A percentile compares a stretch with the other conserved stretches of the same genome.
Evolutionary conservation across 2,113 vertebrate species (phyloP).

Genomic region (Aphyosemion australe): DNA sequence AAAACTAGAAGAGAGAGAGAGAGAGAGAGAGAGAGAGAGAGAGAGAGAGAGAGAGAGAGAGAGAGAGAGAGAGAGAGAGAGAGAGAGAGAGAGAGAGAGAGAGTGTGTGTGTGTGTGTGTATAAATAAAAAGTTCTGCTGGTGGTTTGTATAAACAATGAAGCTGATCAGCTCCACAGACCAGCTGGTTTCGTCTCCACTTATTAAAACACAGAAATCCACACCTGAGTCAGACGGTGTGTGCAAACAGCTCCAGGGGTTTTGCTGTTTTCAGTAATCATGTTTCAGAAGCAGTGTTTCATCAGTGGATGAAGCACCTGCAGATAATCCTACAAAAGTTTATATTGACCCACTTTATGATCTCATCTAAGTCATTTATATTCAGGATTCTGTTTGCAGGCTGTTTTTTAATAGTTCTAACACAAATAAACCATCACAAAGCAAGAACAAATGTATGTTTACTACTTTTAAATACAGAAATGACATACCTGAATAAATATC

Average conservation of each 20-base stretch:
- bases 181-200: slow-evolving; percentile 21
- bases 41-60: no score
- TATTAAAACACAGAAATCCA: slow-evolving; percentile 24
- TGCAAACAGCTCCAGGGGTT: slow-evolving; percentile 36
- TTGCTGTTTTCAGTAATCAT: slow-evolving; percentile 5
- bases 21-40: no score
- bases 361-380: neutral
- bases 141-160: neutral
- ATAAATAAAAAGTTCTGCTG: no score
- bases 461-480: no score
- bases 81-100: no score
- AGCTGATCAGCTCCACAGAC: slow-evolving; percentile 19
- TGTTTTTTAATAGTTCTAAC: neutral
- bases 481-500: no score
- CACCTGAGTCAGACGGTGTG: slow-evolving; percentile 19
- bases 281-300: slow-evolving; percentile 4
- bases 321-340: neutral
- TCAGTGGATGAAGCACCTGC: slow-evolving; percentile 2
- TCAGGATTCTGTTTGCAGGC: neutral
- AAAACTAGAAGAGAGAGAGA: no score
- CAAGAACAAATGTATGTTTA: neutral
- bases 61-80: no score
- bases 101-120: no score
- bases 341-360: neutral
- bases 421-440: no score